Percentiles rank a stretch among this genome's conserved stretches.
phyloP scores from a whole-genome alignment of 1,140 invertebrate genomes.

The Linepithema humile region DNA sequence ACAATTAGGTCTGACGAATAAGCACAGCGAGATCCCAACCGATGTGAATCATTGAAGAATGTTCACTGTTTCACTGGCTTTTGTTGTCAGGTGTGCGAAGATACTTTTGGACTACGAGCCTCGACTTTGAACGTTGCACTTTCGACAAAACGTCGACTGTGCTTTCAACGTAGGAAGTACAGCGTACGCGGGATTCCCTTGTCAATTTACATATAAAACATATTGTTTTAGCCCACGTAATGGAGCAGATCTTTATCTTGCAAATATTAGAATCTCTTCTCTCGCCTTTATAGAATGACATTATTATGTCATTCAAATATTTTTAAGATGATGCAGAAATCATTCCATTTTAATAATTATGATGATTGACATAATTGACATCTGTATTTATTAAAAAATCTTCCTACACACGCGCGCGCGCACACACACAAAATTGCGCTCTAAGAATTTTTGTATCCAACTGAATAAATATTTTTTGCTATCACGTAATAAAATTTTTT shows the following conservation, averaged over 20 bases:
- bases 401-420: too few relatives aligned
- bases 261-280: neutral
- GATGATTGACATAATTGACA: too few relatives aligned
- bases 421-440: too few relatives aligned
- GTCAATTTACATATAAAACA: slow-evolving; percentile 68
- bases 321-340: neutral
- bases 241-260: slow-evolving; percentile 45
- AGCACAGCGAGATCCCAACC: slow-evolving; percentile 24
- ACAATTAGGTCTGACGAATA: slow-evolving; percentile 6
- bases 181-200: slow-evolving; percentile 2
- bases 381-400: too few relatives aligned
- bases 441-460: too few relatives aligned
- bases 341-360: neutral
- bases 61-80: slow-evolving; percentile 5
- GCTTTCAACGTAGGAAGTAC: slow-evolving; percentile 29
- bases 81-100: slow-evolving; percentile 25
- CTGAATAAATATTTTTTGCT: neutral
- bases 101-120: neutral
- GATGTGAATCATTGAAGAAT: slow-evolving; percentile 56
- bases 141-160: neutral
- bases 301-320: neutral
- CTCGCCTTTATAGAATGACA: neutral
- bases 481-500: neutral
- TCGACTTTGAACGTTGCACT: slow-evolving; percentile 41
- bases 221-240: slow-evolving; percentile 64